Percentiles rank a stretch among this genome's conserved stretches.
Evolutionary conservation across 2,888 invertebrate genomes (phyloP).

Genomic region (Mactromeris polynyma): DNA sequence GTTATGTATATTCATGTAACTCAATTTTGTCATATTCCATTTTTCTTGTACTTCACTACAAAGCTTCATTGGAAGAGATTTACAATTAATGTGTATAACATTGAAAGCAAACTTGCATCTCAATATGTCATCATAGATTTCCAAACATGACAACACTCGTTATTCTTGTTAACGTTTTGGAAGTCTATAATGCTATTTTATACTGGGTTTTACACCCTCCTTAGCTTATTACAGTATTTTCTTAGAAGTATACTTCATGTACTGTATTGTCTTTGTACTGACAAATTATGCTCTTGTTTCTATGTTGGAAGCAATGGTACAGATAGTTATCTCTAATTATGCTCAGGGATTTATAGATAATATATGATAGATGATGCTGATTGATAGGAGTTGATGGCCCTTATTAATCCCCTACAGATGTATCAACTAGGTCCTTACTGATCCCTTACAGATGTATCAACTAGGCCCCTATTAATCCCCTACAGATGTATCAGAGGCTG

Average conservation of each 20-base stretch:
- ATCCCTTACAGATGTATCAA: background rate
- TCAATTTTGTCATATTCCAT: too few species aligned
- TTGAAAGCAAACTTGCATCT: slow-evolving; percentile 22
- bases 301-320: background rate
- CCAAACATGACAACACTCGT: background rate
- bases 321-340: background rate
- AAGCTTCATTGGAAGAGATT: background rate
- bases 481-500: too few species aligned
- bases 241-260: slow-evolving; percentile 30
- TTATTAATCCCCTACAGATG: background rate
- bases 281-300: slow-evolving; percentile 11
- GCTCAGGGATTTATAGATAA: too few species aligned
- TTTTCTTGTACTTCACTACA: too few species aligned
- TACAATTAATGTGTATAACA: background rate
- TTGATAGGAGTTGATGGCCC: background rate
- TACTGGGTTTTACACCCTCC: slow-evolving; percentile 21
- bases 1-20: too few species aligned
- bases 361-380: background rate
- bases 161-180: background rate
- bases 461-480: too few species aligned
- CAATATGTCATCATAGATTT: background rate
- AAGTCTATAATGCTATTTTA: slow-evolving; percentile 26
- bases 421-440: background rate
- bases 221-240: slow-evolving; percentile 28
- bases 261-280: slow-evolving; percentile 20